These are phyloP conservation scores for Phodopus roborovskii DNA, from an alignment of 2,113 vertebrate species.

Conservation along the genomic window DNA sequence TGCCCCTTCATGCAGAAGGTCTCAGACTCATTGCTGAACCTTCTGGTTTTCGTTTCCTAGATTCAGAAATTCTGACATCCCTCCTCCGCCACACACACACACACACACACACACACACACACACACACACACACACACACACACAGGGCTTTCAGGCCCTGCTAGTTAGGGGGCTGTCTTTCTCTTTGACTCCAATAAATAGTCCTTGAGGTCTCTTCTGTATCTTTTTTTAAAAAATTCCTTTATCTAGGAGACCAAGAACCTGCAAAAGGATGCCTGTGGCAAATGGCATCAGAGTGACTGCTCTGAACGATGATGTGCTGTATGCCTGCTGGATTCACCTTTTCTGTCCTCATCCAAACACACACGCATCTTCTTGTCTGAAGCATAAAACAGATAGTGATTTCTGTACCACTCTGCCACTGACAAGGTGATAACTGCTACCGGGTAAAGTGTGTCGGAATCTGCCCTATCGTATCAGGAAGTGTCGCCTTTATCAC, in stretches of 20 bases:
- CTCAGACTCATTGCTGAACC: not conserved
- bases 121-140: no score
- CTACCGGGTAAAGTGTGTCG: not conserved
- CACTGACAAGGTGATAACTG: not conserved
- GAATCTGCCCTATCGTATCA: not conserved
- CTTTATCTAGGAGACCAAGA: not conserved
- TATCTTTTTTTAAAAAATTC: not conserved
- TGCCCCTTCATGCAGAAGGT: not conserved
- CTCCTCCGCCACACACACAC: no score
- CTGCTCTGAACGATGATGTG: not conserved
- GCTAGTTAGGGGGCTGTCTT: not conserved
- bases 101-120: no score
- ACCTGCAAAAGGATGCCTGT: not conserved
- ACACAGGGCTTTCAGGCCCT: not conserved
- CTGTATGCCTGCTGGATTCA: not conserved
- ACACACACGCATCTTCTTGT: not conserved
- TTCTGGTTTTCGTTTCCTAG: not conserved
- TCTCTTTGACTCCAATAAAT: not conserved
- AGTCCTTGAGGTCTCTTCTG: not conserved
- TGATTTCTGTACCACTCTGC: not conserved
- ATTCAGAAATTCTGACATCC: not conserved
- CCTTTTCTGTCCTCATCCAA: not conserved
- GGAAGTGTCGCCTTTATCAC: not conserved
- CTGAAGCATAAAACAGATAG: not conserved
- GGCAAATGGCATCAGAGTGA: not conserved